phyloP scores from a whole-genome alignment of 2,888 invertebrate species.

The Morpho helenor region DNA sequence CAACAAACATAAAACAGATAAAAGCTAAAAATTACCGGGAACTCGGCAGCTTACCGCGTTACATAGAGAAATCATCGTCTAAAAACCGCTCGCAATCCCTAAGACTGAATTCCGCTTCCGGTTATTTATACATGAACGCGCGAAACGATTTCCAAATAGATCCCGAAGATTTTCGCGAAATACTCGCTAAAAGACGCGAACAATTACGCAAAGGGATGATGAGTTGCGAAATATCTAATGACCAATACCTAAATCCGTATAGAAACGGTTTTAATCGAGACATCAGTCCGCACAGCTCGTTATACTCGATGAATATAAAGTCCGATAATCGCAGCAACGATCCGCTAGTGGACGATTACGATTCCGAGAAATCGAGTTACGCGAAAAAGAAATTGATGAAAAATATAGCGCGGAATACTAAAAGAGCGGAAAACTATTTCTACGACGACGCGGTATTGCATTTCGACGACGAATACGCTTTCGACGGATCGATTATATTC shows the following conservation, averaged over 20 bases:
- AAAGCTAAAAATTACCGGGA: slow-evolving; percentile 56
- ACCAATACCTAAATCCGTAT: slow-evolving; percentile 51
- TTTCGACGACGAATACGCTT: slow-evolving; percentile 71
- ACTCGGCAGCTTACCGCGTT: slow-evolving; percentile 56
- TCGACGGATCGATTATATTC: slow-evolving; percentile 69
- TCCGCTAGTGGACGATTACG: slow-evolving; percentile 68
- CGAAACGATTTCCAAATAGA: slow-evolving; percentile 72
- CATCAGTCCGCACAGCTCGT: slow-evolving; percentile 56
- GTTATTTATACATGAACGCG: slow-evolving; percentile 74
- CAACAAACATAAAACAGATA: slow-evolving; percentile 62
- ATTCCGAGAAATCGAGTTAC: slow-evolving; percentile 70
- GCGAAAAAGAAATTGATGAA: slow-evolving; percentile 67
- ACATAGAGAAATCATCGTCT: slow-evolving; percentile 63
- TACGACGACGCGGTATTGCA: slow-evolving; percentile 71
- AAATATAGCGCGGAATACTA: slow-evolving; percentile 68
- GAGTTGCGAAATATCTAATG: slow-evolving; percentile 56
- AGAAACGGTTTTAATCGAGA: slow-evolving; percentile 47
- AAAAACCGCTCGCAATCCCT: slow-evolving; percentile 63
- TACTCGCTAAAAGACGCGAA: slow-evolving; percentile 64
- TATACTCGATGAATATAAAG: slow-evolving; percentile 61
- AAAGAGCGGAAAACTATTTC: slow-evolving; percentile 62
- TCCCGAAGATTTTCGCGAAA: slow-evolving; percentile 68
- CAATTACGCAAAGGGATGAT: slow-evolving; percentile 66
- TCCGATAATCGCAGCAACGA: slow-evolving; percentile 67
- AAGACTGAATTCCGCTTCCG: slow-evolving; percentile 70